phyloP scores from a whole-genome alignment of 2,888 invertebrate species.

The Carcina quercana region DNA sequence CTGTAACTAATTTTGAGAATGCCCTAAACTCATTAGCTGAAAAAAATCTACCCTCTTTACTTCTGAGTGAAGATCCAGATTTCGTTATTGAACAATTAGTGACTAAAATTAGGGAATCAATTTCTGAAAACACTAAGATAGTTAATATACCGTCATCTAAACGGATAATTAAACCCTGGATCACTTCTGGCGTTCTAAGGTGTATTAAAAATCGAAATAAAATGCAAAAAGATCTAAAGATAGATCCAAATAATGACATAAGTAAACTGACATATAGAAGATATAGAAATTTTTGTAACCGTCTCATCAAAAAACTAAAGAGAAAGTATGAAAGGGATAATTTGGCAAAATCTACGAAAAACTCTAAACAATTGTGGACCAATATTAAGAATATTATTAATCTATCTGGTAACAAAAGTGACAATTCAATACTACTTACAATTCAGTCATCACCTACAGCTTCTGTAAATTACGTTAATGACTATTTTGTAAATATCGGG shows the following conservation, averaged over 20 bases:
- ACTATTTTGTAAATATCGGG: constrained; percentile 10
- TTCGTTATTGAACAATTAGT: neutral
- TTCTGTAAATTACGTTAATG: constrained; percentile 10
- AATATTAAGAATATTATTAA: constrained; percentile 12
- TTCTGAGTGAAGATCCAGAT: constrained; percentile 1
- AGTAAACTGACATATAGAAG: constrained; percentile 4
- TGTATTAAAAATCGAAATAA: constrained; percentile 9
- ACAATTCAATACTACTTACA: constrained; percentile 8
- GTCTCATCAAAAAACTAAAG: constrained; percentile 14
- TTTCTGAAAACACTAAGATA: neutral
- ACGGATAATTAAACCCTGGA: constrained; percentile 2
- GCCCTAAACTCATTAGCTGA: neutral
- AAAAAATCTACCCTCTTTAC: neutral
- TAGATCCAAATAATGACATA: constrained; percentile 2
- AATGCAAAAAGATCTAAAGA: constrained; percentile 3
- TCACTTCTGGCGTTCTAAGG: constrained; percentile 2
- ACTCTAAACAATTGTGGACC: constrained; percentile 10
- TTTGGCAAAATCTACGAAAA: constrained; percentile 4
- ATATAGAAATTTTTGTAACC: constrained; percentile 11
- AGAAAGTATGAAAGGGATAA: constrained; percentile 8
- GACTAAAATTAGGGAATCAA: neutral
- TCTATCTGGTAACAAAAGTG: neutral
- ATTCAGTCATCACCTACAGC: constrained; percentile 4
- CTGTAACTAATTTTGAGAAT: neutral
- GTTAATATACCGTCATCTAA: neutral